Conservation (phyloP, 1,140 invertebrate species). For the Condylostylus longicornis region DNA sequence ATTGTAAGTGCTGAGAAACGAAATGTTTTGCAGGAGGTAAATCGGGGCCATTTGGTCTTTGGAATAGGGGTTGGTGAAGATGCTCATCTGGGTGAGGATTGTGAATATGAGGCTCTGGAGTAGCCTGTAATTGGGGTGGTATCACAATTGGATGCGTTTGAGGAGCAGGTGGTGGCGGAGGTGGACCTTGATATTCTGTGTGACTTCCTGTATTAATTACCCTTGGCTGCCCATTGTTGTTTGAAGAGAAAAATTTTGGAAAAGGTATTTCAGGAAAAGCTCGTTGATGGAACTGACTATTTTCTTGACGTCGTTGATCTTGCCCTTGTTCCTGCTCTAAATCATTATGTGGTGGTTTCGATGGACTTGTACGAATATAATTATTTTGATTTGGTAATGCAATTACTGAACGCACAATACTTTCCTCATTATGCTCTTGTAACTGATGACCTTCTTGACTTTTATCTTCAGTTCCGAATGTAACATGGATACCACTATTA, state of each 20-base stretch:
- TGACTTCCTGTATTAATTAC: too few species aligned
- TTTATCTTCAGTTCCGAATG: conserved; percentile 48
- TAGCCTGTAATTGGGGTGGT: conserved; percentile 15
- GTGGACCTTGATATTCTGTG: conserved; percentile 11
- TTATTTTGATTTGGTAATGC: conserved; percentile 32
- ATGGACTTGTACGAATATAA: conserved; percentile 15
- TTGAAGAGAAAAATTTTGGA: too few species aligned
- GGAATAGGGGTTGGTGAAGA: conserved; percentile 4
- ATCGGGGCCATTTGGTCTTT: too few species aligned
- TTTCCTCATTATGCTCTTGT: conserved; percentile 37
- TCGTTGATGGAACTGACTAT: conserved; percentile 9
- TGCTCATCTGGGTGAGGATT: conserved; percentile 9
- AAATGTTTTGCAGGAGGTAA: too few species aligned
- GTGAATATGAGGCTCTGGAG: conserved; percentile 20
- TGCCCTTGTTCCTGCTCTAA: conserved; percentile 4
- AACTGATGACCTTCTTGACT: conserved; percentile 38
- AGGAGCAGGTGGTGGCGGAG: conserved; percentile 22
- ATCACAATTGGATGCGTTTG: conserved; percentile 3
- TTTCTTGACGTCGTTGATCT: conserved; percentile 11
- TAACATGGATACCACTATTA: conserved; percentile 55
- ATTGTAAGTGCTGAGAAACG: too few species aligned
- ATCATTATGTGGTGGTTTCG: conserved; percentile 10
- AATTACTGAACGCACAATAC: conserved; percentile 41
- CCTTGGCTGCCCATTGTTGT: too few species aligned
- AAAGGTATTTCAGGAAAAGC: conserved; percentile 5